phyloP scores from a whole-genome alignment of 2,113 vertebrate species.

The Callospermophilus lateralis region DNA sequence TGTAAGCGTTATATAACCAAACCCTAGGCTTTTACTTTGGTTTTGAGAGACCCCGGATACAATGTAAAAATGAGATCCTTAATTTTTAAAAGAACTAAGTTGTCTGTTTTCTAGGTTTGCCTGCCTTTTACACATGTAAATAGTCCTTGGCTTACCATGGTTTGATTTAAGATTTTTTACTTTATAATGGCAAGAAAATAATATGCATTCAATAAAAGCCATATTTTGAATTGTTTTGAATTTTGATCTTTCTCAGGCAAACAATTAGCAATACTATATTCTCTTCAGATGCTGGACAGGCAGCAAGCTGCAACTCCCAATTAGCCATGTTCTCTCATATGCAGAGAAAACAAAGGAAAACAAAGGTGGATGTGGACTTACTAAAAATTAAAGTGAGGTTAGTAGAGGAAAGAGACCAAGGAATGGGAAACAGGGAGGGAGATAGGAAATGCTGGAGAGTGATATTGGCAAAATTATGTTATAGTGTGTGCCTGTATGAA shows the following conservation, averaged over 20 bases:
- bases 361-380: too few relatives aligned
- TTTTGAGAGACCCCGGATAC: not conserved
- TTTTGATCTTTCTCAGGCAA: not conserved
- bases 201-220: not conserved
- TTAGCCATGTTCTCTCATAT: not conserved
- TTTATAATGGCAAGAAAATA: not conserved
- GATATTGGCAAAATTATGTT: too few relatives aligned
- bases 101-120: not conserved
- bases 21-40: not conserved
- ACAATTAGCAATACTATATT: not conserved
- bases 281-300: not conserved
- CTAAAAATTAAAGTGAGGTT: too few relatives aligned
- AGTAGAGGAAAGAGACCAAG: too few relatives aligned
- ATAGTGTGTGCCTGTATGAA: too few relatives aligned
- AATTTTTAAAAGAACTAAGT: not conserved
- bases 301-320: not conserved
- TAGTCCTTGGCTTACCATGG: not conserved
- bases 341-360: too few relatives aligned
- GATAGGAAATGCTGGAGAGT: too few relatives aligned
- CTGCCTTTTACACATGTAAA: not conserved
- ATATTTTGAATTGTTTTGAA: too few relatives aligned
- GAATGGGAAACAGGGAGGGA: too few relatives aligned
- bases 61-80: not conserved
- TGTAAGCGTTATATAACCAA: too few relatives aligned
- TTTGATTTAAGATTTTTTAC: not conserved